phyloP scores from a whole-genome alignment of 2,888 invertebrate genomes.

The Eupithecia inturbata region DNA sequence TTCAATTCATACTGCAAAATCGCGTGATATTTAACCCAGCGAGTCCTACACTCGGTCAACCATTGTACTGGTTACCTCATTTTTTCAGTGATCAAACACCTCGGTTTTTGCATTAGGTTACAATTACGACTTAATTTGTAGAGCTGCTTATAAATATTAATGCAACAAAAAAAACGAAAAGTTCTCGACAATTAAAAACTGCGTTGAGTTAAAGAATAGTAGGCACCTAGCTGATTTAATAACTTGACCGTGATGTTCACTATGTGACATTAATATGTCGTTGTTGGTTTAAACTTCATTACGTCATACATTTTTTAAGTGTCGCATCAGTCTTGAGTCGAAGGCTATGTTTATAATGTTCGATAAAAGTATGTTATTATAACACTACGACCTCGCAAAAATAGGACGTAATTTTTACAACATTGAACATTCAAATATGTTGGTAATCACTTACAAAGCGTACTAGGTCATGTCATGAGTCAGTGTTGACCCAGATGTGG shows the following conservation, averaged over 20 bases:
- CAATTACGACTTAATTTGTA: conserved; percentile 50
- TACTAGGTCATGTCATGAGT: conserved; percentile 71
- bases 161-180: not conserved
- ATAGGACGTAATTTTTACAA: conserved; percentile 48
- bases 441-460: conserved; percentile 56
- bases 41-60: conserved; percentile 50
- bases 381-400: conserved; percentile 46
- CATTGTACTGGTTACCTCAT: conserved; percentile 66
- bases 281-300: conserved; percentile 29
- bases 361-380: conserved; percentile 46
- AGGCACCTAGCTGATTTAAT: not conserved
- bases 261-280: conserved; percentile 25
- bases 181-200: not conserved
- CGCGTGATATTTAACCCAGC: conserved; percentile 61
- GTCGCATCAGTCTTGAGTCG: conserved; percentile 39
- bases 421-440: conserved; percentile 45
- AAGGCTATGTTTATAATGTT: conserved; percentile 44
- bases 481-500: conserved; percentile 77
- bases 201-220: not conserved
- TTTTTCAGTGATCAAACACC: conserved; percentile 50
- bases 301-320: conserved; percentile 36
- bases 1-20: not conserved
- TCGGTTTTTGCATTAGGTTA: conserved; percentile 24
- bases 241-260: conserved; percentile 17
- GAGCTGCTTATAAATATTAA: conserved; percentile 19